Percentiles rank a stretch among this genome's conserved stretches.
Evolutionary conservation across 1,140 invertebrate species (phyloP).

Genomic region (Cydia amplana): DNA sequence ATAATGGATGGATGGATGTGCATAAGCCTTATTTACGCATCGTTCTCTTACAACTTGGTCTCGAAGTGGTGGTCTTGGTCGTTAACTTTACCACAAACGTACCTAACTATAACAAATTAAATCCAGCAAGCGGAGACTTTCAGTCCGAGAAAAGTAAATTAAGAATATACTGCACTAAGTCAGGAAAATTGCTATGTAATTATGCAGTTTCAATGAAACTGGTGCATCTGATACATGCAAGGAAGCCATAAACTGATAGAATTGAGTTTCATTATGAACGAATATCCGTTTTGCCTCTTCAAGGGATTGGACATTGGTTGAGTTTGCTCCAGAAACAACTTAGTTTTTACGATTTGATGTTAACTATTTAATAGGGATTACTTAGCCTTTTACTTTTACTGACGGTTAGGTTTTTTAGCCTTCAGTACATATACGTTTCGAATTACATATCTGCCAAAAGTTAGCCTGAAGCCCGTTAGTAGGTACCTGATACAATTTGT

Average conservation of each 20-base stretch:
- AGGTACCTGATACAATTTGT: too few relatives aligned
- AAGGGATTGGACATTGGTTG: not conserved
- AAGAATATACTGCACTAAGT: not conserved
- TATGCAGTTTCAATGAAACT: slow-evolving; percentile 4
- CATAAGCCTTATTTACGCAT: not conserved
- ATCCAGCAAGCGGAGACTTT: not conserved
- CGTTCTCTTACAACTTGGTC: not conserved
- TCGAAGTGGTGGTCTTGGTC: not conserved
- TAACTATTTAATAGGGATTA: too few relatives aligned
- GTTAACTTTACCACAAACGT: not conserved
- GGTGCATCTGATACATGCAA: not conserved
- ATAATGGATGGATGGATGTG: too few relatives aligned
- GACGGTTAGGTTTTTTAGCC: too few relatives aligned
- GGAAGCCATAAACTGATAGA: slow-evolving; percentile 15
- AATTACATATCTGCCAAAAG: too few relatives aligned
- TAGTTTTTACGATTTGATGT: too few relatives aligned
- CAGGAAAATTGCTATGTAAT: slow-evolving; percentile 1
- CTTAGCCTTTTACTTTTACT: too few relatives aligned
- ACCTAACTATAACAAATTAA: slow-evolving; percentile 1
- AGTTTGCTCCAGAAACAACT: too few relatives aligned
- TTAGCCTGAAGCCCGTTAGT: too few relatives aligned
- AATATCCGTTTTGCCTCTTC: not conserved
- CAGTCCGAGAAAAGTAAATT: not conserved
- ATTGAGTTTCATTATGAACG: not conserved
- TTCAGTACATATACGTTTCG: too few relatives aligned